Evolutionary conservation across 2,113 vertebrate species (phyloP), one percentile per base, ranked within the genome.

Genomic region (Tragelaphus strepsiceros): DNA sequence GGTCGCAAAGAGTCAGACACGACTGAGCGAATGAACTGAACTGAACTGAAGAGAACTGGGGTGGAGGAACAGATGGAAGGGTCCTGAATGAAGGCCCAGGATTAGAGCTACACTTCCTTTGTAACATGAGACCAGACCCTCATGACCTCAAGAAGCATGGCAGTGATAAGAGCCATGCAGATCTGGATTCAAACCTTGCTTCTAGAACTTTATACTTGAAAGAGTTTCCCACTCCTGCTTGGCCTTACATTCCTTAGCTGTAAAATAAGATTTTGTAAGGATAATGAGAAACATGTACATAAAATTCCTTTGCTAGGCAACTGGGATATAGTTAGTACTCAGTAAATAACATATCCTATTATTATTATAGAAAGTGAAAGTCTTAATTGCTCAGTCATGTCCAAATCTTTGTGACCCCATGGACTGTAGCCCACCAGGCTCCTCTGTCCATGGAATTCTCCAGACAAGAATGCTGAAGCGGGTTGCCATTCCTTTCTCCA

Each of bases 371-470:
- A 35, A 71, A 71, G 64, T 21, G 9, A 71, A 71, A 71, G 67
- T 22, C 19, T 71, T 71, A 71, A 17, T 71, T 0, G 0, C n/a
- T 71, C n/a, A 71, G 10, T 71, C 7, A 0, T 67, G 16, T 67
- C 62, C 62, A 67, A 9, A 32, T 67, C 5, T 71, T 35, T 35
- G 67, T 71, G 67, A 71, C 19, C 10, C 19, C 67, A 71, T 71
- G 67, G 67, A 39, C 67, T 71, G n/a, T 71, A 71, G n/a, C 19
- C 67, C 2, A 0, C n/a, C n/a, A 71, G 19, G n/a, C 67, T 71
- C 67, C n/a, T 39, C 19, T 12, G 19, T 71, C 19, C n/a, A 71
- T 22, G 67, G n/a, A 6, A 71, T 39, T 71, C 9, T 71, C 67
- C 67, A 71, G 67, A 19, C 67, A 39, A 12, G 19, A 22, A 71